Evolutionary conservation across 2,113 vertebrate species (phyloP), one percentile per base, ranked within the genome.

Genomic region (Gasterosteus nipponicus): DNA sequence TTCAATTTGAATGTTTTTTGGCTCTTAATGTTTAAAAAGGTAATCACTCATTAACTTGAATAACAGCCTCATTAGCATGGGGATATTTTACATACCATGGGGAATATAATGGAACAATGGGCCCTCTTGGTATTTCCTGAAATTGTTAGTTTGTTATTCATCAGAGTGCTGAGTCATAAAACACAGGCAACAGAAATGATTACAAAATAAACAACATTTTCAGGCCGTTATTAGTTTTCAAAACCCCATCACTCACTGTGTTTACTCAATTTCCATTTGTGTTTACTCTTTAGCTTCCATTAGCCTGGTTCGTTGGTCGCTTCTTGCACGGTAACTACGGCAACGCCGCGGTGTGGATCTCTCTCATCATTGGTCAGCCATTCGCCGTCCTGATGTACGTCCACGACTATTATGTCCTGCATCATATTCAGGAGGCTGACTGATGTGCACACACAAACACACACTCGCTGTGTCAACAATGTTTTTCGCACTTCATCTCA

Each of bases 351-450:
- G 95, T 98, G 60, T 98, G 97, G 97, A 88, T 98, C 3, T 95
- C 96, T 0, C 75, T 98, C 86, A 98, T 98, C 87, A 95, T 98
- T 0, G 97, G 97, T 58, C 97, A 98, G 89, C 97, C 97, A 0
- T 91, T 97, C 0, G 96, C 95, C 0, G 93, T 98, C 73, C 93
- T 98, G 47, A 98, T 98, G 97, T 98, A 98, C 0, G 96, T 98
- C 49, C 97, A 98, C 0, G 97, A 98, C 91, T 98, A 97, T 87
- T 98, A 97, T 4, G 95, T 98, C 68, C 91, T 96, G 39, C 89
- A 97, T 90, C 77, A 93, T 2, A 93, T 94, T 68, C 88, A 89
- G 35, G 88, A 89, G 41, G 65, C 53, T 3, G 63, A 77, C 14
- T 89, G 75, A 89, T 2, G 11, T 4, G 3, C 15, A 14, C 38